These are phyloP conservation scores for Megalops atlanticus DNA, from an alignment of 2,113 vertebrate genomes.

Conservation along the genomic window DNA sequence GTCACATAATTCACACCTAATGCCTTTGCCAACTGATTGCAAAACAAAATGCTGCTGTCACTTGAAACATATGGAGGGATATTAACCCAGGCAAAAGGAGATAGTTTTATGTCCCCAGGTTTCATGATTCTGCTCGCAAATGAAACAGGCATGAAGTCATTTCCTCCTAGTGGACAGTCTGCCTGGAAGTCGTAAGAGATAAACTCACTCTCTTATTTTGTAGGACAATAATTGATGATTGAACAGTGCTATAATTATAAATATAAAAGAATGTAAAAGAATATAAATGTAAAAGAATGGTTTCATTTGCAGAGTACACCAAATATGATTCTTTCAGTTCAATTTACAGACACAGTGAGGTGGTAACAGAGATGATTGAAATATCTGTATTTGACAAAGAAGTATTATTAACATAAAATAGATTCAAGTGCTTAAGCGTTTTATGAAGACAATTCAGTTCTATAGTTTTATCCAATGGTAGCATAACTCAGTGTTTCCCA, in stretches of 20 bases:
- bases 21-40: background rate
- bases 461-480: no score
- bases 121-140: background rate
- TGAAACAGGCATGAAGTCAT: background rate
- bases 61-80: background rate
- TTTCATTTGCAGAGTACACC: background rate
- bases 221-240: background rate
- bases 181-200: background rate
- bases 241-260: background rate
- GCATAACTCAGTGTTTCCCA: no score
- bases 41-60: background rate
- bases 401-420: no score
- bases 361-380: background rate
- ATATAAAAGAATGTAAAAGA: background rate
- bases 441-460: no score
- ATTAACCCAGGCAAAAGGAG: background rate
- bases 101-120: background rate
- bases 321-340: background rate
- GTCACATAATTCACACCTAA: background rate
- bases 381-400: no score
- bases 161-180: background rate
- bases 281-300: background rate
- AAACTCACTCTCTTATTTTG: background rate
- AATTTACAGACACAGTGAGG: background rate
- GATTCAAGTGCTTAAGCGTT: no score